These are phyloP conservation scores for Dendrolimus pini DNA, from an alignment of 2,888 invertebrate genomes.

Conservation along the genomic window DNA sequence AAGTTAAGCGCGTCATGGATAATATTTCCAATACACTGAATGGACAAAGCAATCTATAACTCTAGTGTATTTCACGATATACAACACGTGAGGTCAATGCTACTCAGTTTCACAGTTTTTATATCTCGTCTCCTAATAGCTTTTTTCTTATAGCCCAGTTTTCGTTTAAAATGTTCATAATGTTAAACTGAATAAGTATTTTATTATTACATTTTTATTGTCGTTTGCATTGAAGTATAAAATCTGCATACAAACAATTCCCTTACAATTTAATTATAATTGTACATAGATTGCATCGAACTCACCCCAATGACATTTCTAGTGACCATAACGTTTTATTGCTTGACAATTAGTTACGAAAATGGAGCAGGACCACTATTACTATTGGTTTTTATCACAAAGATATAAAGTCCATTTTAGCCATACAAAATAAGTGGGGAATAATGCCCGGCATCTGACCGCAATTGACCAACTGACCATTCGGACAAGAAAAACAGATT, in stretches of 20 bases:
- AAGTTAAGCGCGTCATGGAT: too few relatives aligned
- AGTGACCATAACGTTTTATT: slow-evolving; percentile 62
- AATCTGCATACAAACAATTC: slow-evolving; percentile 6
- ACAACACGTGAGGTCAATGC: too few relatives aligned
- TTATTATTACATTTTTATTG: too few relatives aligned
- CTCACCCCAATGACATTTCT: slow-evolving; percentile 20
- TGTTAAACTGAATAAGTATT: too few relatives aligned
- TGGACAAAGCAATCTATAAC: too few relatives aligned
- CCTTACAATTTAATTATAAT: slow-evolving; percentile 41
- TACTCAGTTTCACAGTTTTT: too few relatives aligned
- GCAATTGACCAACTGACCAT: slow-evolving; percentile 32
- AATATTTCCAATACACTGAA: too few relatives aligned
- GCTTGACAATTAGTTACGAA: slow-evolving; percentile 46
- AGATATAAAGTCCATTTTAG: slow-evolving; percentile 20
- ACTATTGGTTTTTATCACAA: slow-evolving; percentile 15
- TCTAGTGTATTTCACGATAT: too few relatives aligned
- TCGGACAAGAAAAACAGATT: slow-evolving; percentile 14
- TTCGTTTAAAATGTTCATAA: too few relatives aligned
- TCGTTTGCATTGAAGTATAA: too few relatives aligned
- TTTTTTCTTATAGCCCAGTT: too few relatives aligned
- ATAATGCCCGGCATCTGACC: slow-evolving; percentile 21
- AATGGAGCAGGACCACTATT: slow-evolving; percentile 18
- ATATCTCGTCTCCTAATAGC: too few relatives aligned
- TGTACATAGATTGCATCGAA: slow-evolving; percentile 33
- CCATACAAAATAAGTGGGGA: slow-evolving; percentile 1